Conservation (phyloP, 2,888 invertebrate genomes). For the Serrognathus titanus region DNA sequence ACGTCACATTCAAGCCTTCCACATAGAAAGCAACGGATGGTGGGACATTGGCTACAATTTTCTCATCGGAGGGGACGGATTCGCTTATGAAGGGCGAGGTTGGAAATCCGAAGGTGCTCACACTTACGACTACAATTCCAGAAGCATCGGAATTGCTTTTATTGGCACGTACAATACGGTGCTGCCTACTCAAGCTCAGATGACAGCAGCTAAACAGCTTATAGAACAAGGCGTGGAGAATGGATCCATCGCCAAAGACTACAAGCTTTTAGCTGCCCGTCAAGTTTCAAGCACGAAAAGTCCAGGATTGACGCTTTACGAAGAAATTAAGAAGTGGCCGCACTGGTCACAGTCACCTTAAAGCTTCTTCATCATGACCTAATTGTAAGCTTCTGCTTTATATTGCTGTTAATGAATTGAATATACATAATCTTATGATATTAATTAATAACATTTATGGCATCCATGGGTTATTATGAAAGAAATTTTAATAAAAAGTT, state of each 20-base stretch:
- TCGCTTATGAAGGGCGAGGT: constrained; percentile 71
- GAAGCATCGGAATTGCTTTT: constrained; percentile 68
- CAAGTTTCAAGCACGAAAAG: constrained; percentile 66
- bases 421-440: no score
- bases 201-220: constrained; percentile 60
- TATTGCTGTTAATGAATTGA: no score
- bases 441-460: no score
- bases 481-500: no score
- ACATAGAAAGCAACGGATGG: constrained; percentile 63
- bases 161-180: constrained; percentile 65
- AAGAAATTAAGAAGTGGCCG: constrained; percentile 65
- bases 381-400: no score
- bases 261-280: constrained; percentile 65
- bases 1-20: constrained; percentile 55
- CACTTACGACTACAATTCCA: constrained; percentile 61
- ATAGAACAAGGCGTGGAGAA: constrained; percentile 59
- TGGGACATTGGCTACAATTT: constrained; percentile 75
- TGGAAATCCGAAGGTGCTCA: constrained; percentile 74
- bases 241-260: constrained; percentile 61
- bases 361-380: no score
- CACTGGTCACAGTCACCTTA: constrained; percentile 48
- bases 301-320: constrained; percentile 63
- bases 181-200: constrained; percentile 53
- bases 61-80: constrained; percentile 73
- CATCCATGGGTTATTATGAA: no score